Percentiles rank a stretch among this genome's conserved stretches.
These are phyloP conservation scores for Oncorhynchus tshawytscha DNA, from an alignment of 2,113 vertebrate species.

Conservation along the genomic window DNA sequence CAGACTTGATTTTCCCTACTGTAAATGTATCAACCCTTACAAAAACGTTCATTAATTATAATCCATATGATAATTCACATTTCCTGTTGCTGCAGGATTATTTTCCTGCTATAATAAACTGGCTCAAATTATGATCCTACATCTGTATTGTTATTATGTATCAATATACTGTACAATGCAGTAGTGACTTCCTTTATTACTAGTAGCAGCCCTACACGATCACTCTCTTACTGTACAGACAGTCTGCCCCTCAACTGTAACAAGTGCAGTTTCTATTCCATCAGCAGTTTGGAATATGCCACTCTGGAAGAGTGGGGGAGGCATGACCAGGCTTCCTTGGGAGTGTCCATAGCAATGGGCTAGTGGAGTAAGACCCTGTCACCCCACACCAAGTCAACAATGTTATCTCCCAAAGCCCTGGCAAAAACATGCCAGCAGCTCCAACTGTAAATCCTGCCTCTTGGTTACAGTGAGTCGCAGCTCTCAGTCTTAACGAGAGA, in stretches of 20 bases:
- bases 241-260: conserved; percentile 14
- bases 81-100: too few species aligned
- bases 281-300: conserved; percentile 62
- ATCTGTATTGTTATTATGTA: too few species aligned
- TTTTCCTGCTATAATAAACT: too few species aligned
- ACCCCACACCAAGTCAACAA: conserved; percentile 36
- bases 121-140: too few species aligned
- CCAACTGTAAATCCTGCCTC: conserved; percentile 37
- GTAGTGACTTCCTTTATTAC: too few species aligned
- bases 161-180: too few species aligned
- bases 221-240: too few species aligned
- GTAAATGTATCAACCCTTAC: too few species aligned
- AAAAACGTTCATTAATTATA: too few species aligned
- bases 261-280: conserved; percentile 35
- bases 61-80: too few species aligned
- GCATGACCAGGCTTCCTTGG: conserved; percentile 28
- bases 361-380: conserved; percentile 44
- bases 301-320: conserved; percentile 40
- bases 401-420: conserved; percentile 36
- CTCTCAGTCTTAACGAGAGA: conserved; percentile 30
- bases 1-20: too few species aligned
- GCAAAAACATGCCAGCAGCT: conserved; percentile 49
- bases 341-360: conserved; percentile 31
- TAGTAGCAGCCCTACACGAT: too few species aligned
- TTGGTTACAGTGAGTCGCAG: conserved; percentile 19